Evolutionary conservation across 2,113 vertebrate genomes (phyloP), one percentile per base, ranked within the genome.

Genomic region (Ranitomeya variabilis): DNA sequence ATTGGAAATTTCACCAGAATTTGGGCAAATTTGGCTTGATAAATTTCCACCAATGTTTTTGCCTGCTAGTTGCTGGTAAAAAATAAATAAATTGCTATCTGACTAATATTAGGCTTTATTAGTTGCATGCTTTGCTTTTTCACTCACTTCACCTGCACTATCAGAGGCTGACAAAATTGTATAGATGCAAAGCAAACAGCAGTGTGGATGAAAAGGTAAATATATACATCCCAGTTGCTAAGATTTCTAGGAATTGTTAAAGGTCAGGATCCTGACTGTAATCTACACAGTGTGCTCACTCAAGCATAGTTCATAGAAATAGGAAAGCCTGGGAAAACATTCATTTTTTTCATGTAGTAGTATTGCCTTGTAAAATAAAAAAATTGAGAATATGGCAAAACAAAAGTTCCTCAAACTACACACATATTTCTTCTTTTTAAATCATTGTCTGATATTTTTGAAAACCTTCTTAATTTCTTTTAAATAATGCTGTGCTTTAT

Each of bases 111-210:
- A 64, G 10, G 23, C 8, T 71, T 71, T 5, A 31, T 13, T 26
- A 23, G 67, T 4, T 71, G 7, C 19, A 18, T 37, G 26, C 26
- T 71, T 71, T 71, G 23, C n/a, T 71, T 14, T 74, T 74, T 74
- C 14, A 7, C 21, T 13, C 5, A 23, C 52, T 55, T n/a, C 52
- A 54, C 76, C 51, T 78, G 52, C 19, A 78, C 16, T 37, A 76
- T 18, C 19, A 45, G 19, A 23, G 7, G 15, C 21, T 55, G 52
- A 54, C 52, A 54, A 10, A 52, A 7, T 55, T 79, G 52, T 79
- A 37, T 79, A n/a, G 76, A 11, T n/a, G 3, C 51, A 79, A 55
- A 79, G 76, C 76, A 79, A 79, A 79, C 19, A 79, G n/a, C 21
- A 19, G 4, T n/a, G 11, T 55, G 45, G 3, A 78, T 45, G 18